These are phyloP conservation scores for Nesoenas mayeri DNA, from an alignment of 2,113 vertebrate genomes.

Conservation along the genomic window DNA sequence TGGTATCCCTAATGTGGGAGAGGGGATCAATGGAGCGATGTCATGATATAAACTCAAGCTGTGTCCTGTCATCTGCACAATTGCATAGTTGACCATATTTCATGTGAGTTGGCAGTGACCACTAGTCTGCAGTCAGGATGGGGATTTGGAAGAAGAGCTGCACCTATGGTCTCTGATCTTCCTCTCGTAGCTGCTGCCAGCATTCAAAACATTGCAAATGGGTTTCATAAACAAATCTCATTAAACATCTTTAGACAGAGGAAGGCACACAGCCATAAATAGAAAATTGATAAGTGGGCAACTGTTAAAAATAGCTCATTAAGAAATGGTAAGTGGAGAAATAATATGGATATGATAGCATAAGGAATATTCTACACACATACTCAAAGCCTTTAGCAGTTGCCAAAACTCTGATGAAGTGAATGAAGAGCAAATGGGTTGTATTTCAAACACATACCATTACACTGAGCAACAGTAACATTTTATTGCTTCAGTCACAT, in stretches of 20 bases:
- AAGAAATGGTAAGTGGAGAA: slow-evolving; percentile 75
- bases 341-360: slow-evolving; percentile 69
- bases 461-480: slow-evolving; percentile 68
- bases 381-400: background rate
- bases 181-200: slow-evolving; percentile 49
- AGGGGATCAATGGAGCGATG: background rate
- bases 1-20: background rate
- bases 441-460: slow-evolving; percentile 83
- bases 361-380: slow-evolving; percentile 66
- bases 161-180: slow-evolving; percentile 57
- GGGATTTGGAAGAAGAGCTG: slow-evolving; percentile 35
- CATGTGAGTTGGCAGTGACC: slow-evolving; percentile 7
- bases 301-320: slow-evolving; percentile 73
- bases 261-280: slow-evolving; percentile 66
- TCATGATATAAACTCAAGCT: slow-evolving; percentile 3
- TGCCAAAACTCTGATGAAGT: slow-evolving; percentile 73
- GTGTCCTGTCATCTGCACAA: slow-evolving; percentile 22
- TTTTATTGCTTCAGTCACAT: slow-evolving; percentile 76
- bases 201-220: slow-evolving; percentile 64
- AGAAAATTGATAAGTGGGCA: slow-evolving; percentile 70
- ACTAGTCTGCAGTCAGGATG: background rate
- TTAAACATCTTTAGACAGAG: slow-evolving; percentile 68
- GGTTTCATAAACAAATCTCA: slow-evolving; percentile 66
- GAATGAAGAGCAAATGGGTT: slow-evolving; percentile 80
- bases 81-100: slow-evolving; percentile 14